A percentile compares a stretch with the other conserved stretches of the same genome.
Conservation (phyloP, 1,140 invertebrate genomes). For the Portunus trituberculatus region DNA sequence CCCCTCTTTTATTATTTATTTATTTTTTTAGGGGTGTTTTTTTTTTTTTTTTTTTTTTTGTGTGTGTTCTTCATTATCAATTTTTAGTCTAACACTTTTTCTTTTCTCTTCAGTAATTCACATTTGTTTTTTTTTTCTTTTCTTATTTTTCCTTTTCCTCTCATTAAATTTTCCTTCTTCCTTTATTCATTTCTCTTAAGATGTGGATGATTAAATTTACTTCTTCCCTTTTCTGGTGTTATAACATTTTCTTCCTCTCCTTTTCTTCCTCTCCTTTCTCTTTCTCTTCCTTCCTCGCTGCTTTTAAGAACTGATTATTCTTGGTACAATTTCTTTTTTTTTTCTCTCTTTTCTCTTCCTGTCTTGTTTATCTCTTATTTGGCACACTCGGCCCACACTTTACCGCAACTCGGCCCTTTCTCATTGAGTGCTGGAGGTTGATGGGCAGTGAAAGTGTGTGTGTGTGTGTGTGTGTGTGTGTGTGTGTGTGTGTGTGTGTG, state of each 20-base stretch:
- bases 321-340: background rate
- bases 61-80: background rate
- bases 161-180: background rate
- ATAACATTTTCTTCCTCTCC: background rate
- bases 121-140: no score
- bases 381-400: background rate
- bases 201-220: no score
- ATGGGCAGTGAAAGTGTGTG: background rate
- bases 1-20: background rate
- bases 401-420: background rate
- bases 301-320: no score
- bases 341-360: background rate
- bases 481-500: conserved; percentile 27
- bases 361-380: background rate
- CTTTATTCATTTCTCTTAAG: no score
- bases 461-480: conserved; percentile 26
- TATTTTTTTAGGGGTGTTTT: background rate
- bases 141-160: background rate
- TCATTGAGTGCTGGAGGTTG: background rate
- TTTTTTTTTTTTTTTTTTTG: background rate
- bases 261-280: background rate
- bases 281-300: background rate
- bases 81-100: background rate
- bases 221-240: no score
- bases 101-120: background rate